A percentile compares a stretch with the other conserved stretches of the same genome.
phyloP scores from a whole-genome alignment of 1,140 invertebrate species.

The Neodiprion lecontei region DNA sequence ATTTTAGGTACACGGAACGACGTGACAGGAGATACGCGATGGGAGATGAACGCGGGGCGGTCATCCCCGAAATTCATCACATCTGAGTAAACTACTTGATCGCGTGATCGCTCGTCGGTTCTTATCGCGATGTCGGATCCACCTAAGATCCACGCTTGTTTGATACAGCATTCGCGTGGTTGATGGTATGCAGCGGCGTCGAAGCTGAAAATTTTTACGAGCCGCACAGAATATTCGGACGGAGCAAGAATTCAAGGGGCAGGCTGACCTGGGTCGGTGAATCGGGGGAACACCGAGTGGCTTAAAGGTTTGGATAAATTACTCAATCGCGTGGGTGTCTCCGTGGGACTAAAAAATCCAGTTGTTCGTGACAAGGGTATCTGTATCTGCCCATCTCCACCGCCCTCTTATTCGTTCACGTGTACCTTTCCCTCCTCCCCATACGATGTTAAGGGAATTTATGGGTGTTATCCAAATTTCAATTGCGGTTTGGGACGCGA shows the following conservation, averaged over 20 bases:
- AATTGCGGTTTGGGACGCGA: too few relatives aligned
- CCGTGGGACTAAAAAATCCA: constrained; percentile 4
- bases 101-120: background rate
- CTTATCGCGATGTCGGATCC: background rate
- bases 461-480: background rate
- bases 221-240: background rate
- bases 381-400: constrained; percentile 1
- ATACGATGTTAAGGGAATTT: background rate
- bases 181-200: background rate
- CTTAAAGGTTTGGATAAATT: constrained; percentile 4
- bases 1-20: too few relatives aligned
- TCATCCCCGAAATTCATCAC: background rate
- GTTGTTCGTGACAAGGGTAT: constrained; percentile 5
- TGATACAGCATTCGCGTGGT: too few relatives aligned
- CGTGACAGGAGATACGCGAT: background rate
- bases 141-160: background rate
- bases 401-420: background rate
- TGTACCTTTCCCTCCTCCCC: background rate
- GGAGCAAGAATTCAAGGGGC: background rate
- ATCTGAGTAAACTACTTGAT: background rate
- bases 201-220: background rate
- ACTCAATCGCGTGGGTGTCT: constrained; percentile 6
- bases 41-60: too few relatives aligned
- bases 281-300: background rate
- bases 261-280: background rate